Base-by-base conservation (phyloP, 2,797 vertebrate species). In the Graptemys geographica region DNA sequence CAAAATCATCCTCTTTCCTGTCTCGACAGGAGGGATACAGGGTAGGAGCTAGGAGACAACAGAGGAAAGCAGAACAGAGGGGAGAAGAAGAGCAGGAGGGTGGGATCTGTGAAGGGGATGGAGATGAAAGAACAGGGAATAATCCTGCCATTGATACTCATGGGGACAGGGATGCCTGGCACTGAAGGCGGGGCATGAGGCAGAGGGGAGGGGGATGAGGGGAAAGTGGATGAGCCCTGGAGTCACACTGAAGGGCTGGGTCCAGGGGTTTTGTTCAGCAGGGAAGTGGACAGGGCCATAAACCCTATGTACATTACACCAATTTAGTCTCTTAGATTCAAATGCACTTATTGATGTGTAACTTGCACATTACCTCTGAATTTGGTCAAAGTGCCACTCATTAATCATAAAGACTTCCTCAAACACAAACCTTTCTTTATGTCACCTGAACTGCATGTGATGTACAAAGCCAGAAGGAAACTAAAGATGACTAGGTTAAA, bases 381-480 rank as follows among this genome's bases (percentile, higher is more conserved):
- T 90, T 78, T 31, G 37, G 53, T 47, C 90, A 65, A 23, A 1
- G 13, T 47, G 21, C 21, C 57, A 13, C 82, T 51, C 69, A 11
- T 4, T 4, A 83, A 52, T 19, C 74, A 56, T 2, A 85, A 44
- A 82, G 31, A 55, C 47, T 56, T 81, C 33, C 83, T 89, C 52
- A 84, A 69, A 90, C 23, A 0, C 37, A 86, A 53, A 84, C 28
- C n/a, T 72, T 83, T 12, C 56, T 88, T 94, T 81, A 83, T 44
- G 57, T 87, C 0, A 0, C 28, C 11, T 0, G 3, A 81, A 8
- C 65, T 93, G 4, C 2, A 21, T 0, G 1, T 49, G 51, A 90
- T 3, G 18, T 52, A 21, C 80, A 95, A 96, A 90, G 18, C n/a
- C 85, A 89, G 59, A 80, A 76, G 69, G 90, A 72, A 80, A 31